Evolutionary conservation across 2,888 invertebrate species (phyloP).

Genomic region (Dicyrtoma fusca): DNA sequence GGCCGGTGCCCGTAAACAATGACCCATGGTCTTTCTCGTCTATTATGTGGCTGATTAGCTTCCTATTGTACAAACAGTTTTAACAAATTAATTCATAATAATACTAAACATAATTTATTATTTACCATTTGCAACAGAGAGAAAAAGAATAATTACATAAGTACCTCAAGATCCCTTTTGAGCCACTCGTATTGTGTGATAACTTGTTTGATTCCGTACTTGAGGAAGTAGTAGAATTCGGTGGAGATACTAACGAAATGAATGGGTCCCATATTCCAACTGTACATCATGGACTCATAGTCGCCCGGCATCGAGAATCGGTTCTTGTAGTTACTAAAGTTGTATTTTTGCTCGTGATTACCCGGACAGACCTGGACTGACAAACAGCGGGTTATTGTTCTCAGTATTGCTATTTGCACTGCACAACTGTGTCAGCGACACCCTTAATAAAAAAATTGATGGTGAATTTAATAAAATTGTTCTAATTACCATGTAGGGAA

Average conservation of each 20-base stretch:
- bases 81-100: no score
- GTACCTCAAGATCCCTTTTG: constrained; percentile 72
- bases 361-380: no score
- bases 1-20: constrained; percentile 82
- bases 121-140: no score
- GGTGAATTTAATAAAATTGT: background rate
- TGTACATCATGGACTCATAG: constrained; percentile 75
- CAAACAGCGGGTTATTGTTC: no score
- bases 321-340: constrained; percentile 91
- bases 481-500: constrained; percentile 69
- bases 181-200: constrained; percentile 85
- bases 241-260: constrained; percentile 92
- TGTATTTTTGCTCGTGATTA: no score
- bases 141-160: no score
- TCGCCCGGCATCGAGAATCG: constrained; percentile 89
- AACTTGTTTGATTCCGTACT: constrained; percentile 80
- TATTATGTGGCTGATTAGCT: constrained; percentile 67
- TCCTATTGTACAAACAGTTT: constrained; percentile 14
- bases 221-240: constrained; percentile 89
- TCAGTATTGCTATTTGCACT: no score
- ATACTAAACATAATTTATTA: no score
- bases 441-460: no score
- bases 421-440: no score
- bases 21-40: constrained; percentile 77
- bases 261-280: constrained; percentile 84